Evolutionary conservation across 2,797 vertebrate species (phyloP), one percentile per base, ranked within the genome.

Genomic region (Brachyalestes nurse): DNA sequence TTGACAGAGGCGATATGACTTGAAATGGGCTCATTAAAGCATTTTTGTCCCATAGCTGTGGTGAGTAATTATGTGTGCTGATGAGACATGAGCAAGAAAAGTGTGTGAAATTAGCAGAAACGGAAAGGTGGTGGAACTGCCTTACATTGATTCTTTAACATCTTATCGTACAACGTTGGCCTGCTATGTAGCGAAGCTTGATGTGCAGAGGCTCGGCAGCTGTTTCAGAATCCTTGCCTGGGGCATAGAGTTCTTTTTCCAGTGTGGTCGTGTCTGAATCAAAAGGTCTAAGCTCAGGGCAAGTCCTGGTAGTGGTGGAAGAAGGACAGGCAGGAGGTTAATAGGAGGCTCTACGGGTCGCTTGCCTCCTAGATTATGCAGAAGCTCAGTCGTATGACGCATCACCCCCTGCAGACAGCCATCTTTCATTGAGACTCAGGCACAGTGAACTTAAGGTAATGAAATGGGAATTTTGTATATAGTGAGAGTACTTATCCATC

Each of bases 241-340:
- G 60, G 67, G 34, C 58, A 13, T 38, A 23, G 13, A 45, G 25
- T 28, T 64, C 21, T 3, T 65, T 66, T 79, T 77, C 79, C 77
- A 77, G 14, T n/a, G 53, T 53, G 51, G 57, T 80, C 53, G 19
- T 78, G 74, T 82, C 66, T 60, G 38, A 64, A 55, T 79, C 57
- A 74, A 57, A 83, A 25, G 19, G 45, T 80, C 64, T 78, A 70
- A 34, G 64, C 67, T 70, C 8, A 57, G 60, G 64, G 60, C 70
- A 61, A 57, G 49, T 66, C 77, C 65, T 66, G 57, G 62, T 67
- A 64, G 42, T 25, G 60, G 62, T 67, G 66, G n/a, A 62, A 69
- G 61, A 79, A 80, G 80, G 72, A 65, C 82, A 69, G 73, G 65
- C 65, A 28, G 77, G 12, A 51, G 77, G 83, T 85, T 86, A 86